Evolutionary conservation across 2,888 invertebrate genomes (phyloP), one percentile per base, ranked within the genome.

Genomic region (Latrodectus hesperus): DNA sequence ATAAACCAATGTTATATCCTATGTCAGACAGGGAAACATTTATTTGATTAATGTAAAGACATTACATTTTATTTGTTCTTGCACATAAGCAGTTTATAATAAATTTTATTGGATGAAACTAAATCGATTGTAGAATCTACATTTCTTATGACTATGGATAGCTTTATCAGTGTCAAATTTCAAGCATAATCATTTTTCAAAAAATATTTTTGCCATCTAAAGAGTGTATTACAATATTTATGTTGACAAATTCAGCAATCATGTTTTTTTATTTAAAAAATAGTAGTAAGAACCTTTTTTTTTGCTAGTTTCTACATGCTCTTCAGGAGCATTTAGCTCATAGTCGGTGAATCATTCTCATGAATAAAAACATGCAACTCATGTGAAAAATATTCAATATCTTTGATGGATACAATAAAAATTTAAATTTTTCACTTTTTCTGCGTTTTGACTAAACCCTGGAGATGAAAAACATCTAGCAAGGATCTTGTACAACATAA

Each of bases 401-500:
- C 51, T 49, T 26, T 49, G 64, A 76, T 67, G 72, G 67, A 67
- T 65, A 12, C 52, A n/a, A 67, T 81, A 51, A n/a, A 73, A 73
- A 53, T 73, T 73, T 64, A 53, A 81, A 65, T 73, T 51, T 65
- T 11, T 10, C 10, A 49, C 17, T 80, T 80, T 17, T 72, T 67
- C 75, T 9, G 16, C 65, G 38, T 73, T 73, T 73, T 73, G 72
- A 81, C 81, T 81, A 73, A 81, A 52, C 73, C 52, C 81, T 52
- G 11, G 81, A 81, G 73, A 81, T 52, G 17, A 53, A 81, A 80
- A 80, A 81, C 26, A 52, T 73, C 51, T 73, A 52, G 26, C 38
- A 64, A 52, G 49, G 53, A 52, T 81, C 81, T 81, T 81, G 81
- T 81, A 81, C 51, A 73, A 53, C 65, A 81, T 81, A 81, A 81